Conservation (phyloP, 2,888 invertebrate species). For the Opisthograptis luteolata region DNA sequence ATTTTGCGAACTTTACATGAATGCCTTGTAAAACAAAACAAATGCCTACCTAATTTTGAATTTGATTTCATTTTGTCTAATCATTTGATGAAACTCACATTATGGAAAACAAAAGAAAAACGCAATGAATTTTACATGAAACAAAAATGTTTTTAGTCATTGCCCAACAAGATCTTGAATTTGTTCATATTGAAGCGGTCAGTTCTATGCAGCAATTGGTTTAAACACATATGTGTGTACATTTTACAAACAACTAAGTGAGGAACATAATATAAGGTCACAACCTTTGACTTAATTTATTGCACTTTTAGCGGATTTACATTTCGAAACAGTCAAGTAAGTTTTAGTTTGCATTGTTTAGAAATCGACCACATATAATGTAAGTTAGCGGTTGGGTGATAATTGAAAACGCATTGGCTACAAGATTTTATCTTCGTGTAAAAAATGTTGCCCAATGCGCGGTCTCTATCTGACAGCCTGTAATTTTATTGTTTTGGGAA, state of each 20-base stretch:
- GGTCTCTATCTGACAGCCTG: slow-evolving; percentile 13
- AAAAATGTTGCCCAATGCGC: slow-evolving; percentile 33
- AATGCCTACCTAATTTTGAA: too few relatives aligned
- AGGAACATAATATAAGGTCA: background rate
- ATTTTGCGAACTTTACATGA: too few relatives aligned
- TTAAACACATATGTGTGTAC: background rate
- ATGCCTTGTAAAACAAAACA: too few relatives aligned
- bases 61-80: too few relatives aligned
- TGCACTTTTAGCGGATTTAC: slow-evolving; percentile 1
- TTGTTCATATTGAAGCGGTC: too few relatives aligned
- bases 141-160: too few relatives aligned
- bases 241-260: too few relatives aligned
- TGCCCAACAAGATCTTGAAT: too few relatives aligned
- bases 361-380: slow-evolving; percentile 47
- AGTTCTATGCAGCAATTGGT: background rate
- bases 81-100: too few relatives aligned
- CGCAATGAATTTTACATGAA: too few relatives aligned
- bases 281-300: background rate
- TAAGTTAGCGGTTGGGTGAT: slow-evolving; percentile 63
- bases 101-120: too few relatives aligned
- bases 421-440: slow-evolving; percentile 37
- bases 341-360: slow-evolving; percentile 64
- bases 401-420: slow-evolving; percentile 69
- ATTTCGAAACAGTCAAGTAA: slow-evolving; percentile 29
- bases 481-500: slow-evolving; percentile 34